phyloP scores from a whole-genome alignment of 2,113 vertebrate genomes.

The Dicrurus megarhynchus region DNA sequence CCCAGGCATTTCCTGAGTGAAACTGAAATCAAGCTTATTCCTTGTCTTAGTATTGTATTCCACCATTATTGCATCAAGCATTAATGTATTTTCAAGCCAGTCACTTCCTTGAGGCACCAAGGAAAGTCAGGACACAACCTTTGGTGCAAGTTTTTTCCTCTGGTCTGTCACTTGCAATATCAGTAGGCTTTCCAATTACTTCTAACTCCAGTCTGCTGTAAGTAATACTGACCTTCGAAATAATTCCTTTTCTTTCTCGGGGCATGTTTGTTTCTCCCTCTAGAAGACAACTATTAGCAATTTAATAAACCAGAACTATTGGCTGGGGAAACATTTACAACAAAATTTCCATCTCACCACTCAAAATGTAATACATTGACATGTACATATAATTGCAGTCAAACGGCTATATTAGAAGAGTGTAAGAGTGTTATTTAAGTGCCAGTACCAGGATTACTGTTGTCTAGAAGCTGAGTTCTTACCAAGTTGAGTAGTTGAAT shows the following conservation, averaged over 20 bases:
- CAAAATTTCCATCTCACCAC: background rate
- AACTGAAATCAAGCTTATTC: background rate
- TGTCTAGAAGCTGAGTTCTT: background rate
- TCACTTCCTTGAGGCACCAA: background rate
- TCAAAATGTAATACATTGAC: background rate
- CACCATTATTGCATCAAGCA: background rate
- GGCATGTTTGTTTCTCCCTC: background rate
- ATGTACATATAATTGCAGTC: background rate
- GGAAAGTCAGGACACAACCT: background rate
- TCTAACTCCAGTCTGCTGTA: background rate
- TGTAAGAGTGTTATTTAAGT: background rate
- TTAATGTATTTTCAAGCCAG: background rate
- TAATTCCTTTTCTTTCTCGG: background rate
- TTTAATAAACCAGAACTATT: background rate
- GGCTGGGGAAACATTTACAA: background rate
- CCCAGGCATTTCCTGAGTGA: background rate
- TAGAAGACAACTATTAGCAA: background rate
- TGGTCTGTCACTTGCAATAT: background rate
- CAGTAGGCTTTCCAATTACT: background rate
- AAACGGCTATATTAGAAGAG: background rate
- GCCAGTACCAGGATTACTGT: background rate
- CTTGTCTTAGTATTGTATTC: background rate
- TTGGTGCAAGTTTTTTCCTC: background rate
- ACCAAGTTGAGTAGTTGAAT: background rate
- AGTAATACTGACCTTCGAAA: conserved; percentile 24